phyloP scores from a whole-genome alignment of 2,888 invertebrate genomes.

The Chrysotoxum bicinctum region DNA sequence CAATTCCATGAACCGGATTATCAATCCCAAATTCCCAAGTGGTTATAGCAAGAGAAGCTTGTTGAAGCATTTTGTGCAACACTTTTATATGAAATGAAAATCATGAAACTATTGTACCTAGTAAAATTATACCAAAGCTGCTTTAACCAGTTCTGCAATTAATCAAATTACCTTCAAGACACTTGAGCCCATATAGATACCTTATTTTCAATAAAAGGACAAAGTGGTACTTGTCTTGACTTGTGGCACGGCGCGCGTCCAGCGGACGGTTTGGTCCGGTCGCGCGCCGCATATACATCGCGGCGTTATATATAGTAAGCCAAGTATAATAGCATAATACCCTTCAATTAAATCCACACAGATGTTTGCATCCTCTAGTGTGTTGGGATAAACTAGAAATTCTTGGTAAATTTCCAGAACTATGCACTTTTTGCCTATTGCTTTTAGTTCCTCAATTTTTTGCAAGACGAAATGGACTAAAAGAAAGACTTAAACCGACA shows the following conservation, averaged over 20 bases:
- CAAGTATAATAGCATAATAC: constrained; percentile 14
- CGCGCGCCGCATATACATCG: too few relatives aligned
- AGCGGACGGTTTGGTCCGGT: too few relatives aligned
- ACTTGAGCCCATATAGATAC: constrained; percentile 14
- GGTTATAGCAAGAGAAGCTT: not conserved
- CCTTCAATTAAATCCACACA: constrained; percentile 43
- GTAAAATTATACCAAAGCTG: not conserved
- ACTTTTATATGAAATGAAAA: not conserved
- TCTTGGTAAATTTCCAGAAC: constrained; percentile 18
- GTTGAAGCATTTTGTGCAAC: constrained; percentile 1
- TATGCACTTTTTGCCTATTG: not conserved
- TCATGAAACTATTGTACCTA: not conserved
- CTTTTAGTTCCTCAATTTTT: not conserved
- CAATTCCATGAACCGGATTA: not conserved
- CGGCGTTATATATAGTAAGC: constrained; percentile 24
- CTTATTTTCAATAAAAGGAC: constrained; percentile 15
- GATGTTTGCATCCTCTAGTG: constrained; percentile 34
- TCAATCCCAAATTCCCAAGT: constrained; percentile 2
- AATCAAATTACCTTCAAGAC: constrained; percentile 37
- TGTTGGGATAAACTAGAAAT: constrained; percentile 5
- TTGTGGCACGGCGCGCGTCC: constrained; percentile 11
- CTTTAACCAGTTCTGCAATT: constrained; percentile 44
- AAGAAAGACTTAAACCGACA: constrained; percentile 17
- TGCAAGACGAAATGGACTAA: not conserved
- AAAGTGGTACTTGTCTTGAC: constrained; percentile 36